Conservation (phyloP, 2,113 vertebrate species). For the Prionailurus bengalensis region DNA sequence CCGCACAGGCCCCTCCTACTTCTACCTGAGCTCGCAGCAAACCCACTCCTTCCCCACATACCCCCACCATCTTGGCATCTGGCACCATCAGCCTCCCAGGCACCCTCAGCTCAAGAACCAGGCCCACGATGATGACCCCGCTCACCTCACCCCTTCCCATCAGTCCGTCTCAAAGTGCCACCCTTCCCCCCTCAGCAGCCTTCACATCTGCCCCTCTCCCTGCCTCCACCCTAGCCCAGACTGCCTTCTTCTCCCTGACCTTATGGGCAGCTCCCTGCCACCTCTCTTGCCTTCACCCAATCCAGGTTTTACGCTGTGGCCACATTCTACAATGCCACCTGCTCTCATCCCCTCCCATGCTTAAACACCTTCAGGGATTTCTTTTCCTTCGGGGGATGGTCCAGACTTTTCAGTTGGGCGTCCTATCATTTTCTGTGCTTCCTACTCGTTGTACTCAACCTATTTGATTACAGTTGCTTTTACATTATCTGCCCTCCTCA, state of each 20-base stretch:
- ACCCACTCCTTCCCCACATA: neutral
- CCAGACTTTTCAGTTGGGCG: neutral
- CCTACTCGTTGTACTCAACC: neutral
- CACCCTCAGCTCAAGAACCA: neutral
- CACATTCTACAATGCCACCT: neutral
- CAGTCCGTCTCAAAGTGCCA: neutral
- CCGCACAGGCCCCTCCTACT: neutral
- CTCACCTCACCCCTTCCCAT: neutral
- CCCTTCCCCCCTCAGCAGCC: neutral
- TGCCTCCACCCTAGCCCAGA: neutral
- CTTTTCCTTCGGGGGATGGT: neutral
- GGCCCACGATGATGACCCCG: neutral
- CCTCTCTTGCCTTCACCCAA: neutral
- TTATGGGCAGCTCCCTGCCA: neutral
- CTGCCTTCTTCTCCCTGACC: neutral
- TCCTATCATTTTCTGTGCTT: neutral
- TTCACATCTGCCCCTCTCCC: neutral
- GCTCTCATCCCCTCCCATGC: neutral
- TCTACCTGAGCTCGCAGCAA: neutral
- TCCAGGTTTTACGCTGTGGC: neutral
- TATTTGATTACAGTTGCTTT: neutral
- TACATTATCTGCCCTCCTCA: neutral
- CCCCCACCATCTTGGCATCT: neutral
- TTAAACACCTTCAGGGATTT: neutral
- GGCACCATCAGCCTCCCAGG: neutral